Base-by-base conservation (phyloP, 2,797 vertebrate genomes). In the Malurus splendens region DNA sequence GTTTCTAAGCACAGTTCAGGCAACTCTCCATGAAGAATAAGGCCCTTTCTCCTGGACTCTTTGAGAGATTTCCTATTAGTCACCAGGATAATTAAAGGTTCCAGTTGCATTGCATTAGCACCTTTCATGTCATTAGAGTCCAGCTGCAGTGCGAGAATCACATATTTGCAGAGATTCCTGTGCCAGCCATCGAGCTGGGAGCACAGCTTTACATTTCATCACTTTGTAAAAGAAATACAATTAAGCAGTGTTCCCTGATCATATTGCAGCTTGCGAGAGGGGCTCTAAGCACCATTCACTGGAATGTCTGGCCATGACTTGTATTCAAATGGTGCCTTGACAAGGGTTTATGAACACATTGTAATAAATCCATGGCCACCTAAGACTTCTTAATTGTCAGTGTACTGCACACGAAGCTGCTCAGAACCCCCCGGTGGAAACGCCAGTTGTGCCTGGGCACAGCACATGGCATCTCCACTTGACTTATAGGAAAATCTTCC, bases 31-130 rank as follows among this genome's bases (percentile, higher is more conserved):
- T 18, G 65, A 93, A 93, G 89, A 92, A 90, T 52, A 70, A 76
- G 71, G 38, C 65, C 79, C 25, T 91, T 90, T 92, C 89, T 92
- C 79, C 65, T 66, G 64, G 86, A 90, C 67, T 65, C 74, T 93
- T 88, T 77, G 85, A 93, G 92, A 93, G 87, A 84, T 84, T 89
- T 90, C 67, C 74, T 92, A 33, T 94, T 93, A 95, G 92, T 93
- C 92, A 95, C 67, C 41, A 32, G 50, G 64, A 89, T 95, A 95
- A 95, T 95, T 90, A 95, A 93, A 93, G 89, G 94, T 95, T 95
- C 95, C 82, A 92, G 60, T 90, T 95, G 93, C 93, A 93, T 89
- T 89, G 80, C 92, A 93, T 93, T 95, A 95, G 89, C 93, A 94
- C 90, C 92, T 94, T 87, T 90, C 93, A 90, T 90, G 90, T 93